Conservation (phyloP, 1,140 invertebrate genomes). For the Mactra quadrangularis region DNA sequence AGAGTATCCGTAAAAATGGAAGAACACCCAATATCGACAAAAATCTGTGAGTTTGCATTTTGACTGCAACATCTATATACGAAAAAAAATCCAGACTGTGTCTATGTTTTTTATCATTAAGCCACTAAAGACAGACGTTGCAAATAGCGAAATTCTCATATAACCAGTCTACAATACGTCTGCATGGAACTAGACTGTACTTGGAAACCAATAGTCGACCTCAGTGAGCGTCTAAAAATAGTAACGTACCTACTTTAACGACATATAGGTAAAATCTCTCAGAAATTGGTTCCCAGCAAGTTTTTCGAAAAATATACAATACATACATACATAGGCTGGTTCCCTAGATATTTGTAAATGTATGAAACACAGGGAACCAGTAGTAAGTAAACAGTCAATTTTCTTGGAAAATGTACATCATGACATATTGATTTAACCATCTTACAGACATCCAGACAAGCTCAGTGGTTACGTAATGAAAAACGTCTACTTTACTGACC, state of each 20-base stretch:
- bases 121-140: conserved; percentile 27
- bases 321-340: conserved; percentile 15
- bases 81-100: conserved; percentile 39
- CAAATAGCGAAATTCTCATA: conserved; percentile 16
- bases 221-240: conserved; percentile 43
- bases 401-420: too few species aligned
- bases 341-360: not conserved
- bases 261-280: conserved; percentile 26
- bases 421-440: too few species aligned
- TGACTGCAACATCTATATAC: conserved; percentile 29
- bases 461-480: too few species aligned
- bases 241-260: conserved; percentile 33
- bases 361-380: too few species aligned
- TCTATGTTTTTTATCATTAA: conserved; percentile 17
- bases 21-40: conserved; percentile 42
- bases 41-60: conserved; percentile 35
- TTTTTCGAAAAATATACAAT: too few species aligned
- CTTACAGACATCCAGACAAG: too few species aligned
- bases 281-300: conserved; percentile 20
- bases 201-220: conserved; percentile 39
- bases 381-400: too few species aligned
- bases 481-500: too few species aligned
- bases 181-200: conserved; percentile 38
- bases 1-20: conserved; percentile 38
- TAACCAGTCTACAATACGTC: conserved; percentile 38